These are phyloP conservation scores for Symphodus melops DNA, from an alignment of 2,113 vertebrate species.

Conservation along the genomic window DNA sequence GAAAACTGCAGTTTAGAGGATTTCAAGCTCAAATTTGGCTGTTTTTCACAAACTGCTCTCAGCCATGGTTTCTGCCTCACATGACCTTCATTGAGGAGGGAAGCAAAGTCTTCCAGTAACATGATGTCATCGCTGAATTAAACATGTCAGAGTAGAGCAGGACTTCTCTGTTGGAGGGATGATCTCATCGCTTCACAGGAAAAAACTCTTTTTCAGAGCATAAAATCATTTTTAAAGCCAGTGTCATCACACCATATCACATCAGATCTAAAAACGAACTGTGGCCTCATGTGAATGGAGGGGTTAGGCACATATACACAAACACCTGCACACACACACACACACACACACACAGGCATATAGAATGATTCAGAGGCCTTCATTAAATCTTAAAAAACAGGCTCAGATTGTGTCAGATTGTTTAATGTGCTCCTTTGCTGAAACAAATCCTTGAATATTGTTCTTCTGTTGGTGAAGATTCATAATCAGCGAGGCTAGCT, in stretches of 20 bases:
- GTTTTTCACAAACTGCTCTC: slow-evolving; percentile 15
- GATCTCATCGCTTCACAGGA: slow-evolving; percentile 71
- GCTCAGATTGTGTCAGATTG: slow-evolving; percentile 32
- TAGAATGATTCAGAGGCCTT: slow-evolving; percentile 50
- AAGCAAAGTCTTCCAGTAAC: slow-evolving; percentile 62
- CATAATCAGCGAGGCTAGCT: neutral
- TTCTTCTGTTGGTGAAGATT: neutral
- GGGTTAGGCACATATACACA: neutral
- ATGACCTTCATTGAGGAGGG: slow-evolving; percentile 54
- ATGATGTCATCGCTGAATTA: slow-evolving; percentile 80
- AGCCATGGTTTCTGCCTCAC: slow-evolving; percentile 34
- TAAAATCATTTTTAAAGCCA: slow-evolving; percentile 36
- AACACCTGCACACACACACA: slow-evolving; percentile 2
- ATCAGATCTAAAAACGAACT: slow-evolving; percentile 47
- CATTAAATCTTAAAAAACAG: slow-evolving; percentile 40
- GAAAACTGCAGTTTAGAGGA: slow-evolving; percentile 43
- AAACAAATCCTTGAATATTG: neutral
- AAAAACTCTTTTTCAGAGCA: slow-evolving; percentile 30
- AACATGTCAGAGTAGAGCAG: slow-evolving; percentile 66
- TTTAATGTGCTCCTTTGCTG: slow-evolving; percentile 2
- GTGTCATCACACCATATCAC: slow-evolving; percentile 53
- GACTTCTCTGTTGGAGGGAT: slow-evolving; percentile 53
- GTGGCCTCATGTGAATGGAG: slow-evolving; percentile 38
- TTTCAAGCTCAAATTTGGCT: slow-evolving; percentile 22
- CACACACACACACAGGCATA: neutral